phyloP scores from a whole-genome alignment of 2,888 invertebrate genomes.

The Eueremaeus valkanovi region DNA sequence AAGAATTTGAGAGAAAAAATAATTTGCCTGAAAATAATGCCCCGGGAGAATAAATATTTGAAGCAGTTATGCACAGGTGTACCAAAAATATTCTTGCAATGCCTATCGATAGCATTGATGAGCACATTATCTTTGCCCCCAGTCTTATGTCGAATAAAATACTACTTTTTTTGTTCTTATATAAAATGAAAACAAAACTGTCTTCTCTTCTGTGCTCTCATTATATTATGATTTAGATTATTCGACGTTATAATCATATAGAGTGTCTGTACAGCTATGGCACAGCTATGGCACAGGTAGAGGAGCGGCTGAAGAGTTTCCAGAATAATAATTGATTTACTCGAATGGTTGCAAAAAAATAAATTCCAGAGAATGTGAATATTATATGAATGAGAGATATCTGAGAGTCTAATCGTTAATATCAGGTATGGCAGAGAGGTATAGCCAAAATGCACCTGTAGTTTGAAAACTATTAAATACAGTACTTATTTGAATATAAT shows the following conservation, averaged over 20 bases:
- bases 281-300: background rate
- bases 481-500: no score
- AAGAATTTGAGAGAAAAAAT: slow-evolving; percentile 8
- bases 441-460: no score
- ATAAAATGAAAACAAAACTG: slow-evolving; percentile 6
- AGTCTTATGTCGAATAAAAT: background rate
- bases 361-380: background rate
- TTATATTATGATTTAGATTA: slow-evolving; percentile 15
- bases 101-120: slow-evolving; percentile 15
- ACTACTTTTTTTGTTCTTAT: background rate
- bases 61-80: slow-evolving; percentile 28
- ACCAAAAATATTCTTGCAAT: background rate
- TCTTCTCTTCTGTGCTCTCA: background rate
- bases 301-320: background rate
- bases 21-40: slow-evolving; percentile 20
- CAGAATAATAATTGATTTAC: slow-evolving; percentile 11
- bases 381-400: background rate
- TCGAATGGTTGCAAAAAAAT: background rate
- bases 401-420: no score
- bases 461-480: no score
- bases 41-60: slow-evolving; percentile 13
- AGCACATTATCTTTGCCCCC: background rate
- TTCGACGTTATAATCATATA: background rate
- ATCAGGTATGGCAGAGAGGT: background rate
- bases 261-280: background rate